Evolutionary conservation across 1,140 invertebrate species (phyloP).

Genomic region (Neodiprion lecontei): DNA sequence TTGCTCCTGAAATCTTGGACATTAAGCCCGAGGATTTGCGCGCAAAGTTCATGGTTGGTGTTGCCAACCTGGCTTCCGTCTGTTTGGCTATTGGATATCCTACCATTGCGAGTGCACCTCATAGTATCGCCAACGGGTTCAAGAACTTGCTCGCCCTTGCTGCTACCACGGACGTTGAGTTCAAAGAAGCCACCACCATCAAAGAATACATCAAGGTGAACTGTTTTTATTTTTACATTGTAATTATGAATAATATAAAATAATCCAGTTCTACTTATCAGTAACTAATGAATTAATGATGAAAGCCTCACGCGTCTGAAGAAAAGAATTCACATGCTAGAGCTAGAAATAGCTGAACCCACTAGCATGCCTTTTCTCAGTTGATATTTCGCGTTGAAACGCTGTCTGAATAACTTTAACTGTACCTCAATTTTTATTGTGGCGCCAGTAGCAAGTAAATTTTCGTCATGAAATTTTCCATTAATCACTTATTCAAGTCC

Average conservation of each 20-base stretch:
- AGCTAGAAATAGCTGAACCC: conserved; percentile 64
- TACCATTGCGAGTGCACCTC: conserved; percentile 94
- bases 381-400: conserved; percentile 38
- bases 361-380: conserved; percentile 42
- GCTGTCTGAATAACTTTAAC: conserved; percentile 41
- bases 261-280: conserved; percentile 38
- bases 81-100: conserved; percentile 95
- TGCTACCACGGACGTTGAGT: conserved; percentile 93
- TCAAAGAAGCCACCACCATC: conserved; percentile 92
- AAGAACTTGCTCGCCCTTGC: conserved; percentile 97
- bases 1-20: conserved; percentile 95
- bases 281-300: conserved; percentile 36
- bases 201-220: conserved; percentile 86
- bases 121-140: conserved; percentile 97
- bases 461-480: too few relatives aligned
- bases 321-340: conserved; percentile 40
- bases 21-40: conserved; percentile 97
- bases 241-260: conserved; percentile 15
- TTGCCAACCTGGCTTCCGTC: conserved; percentile 93
- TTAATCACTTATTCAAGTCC: too few relatives aligned
- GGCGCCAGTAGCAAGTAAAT: too few relatives aligned
- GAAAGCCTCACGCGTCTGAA: conserved; percentile 43
- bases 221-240: conserved; percentile 9
- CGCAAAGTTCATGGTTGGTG: conserved; percentile 89
- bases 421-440: neutral